Percentiles rank a stretch among this genome's conserved stretches.
Evolutionary conservation across 2,113 vertebrate species (phyloP).

Genomic region (Psittacula cyanocephala): DNA sequence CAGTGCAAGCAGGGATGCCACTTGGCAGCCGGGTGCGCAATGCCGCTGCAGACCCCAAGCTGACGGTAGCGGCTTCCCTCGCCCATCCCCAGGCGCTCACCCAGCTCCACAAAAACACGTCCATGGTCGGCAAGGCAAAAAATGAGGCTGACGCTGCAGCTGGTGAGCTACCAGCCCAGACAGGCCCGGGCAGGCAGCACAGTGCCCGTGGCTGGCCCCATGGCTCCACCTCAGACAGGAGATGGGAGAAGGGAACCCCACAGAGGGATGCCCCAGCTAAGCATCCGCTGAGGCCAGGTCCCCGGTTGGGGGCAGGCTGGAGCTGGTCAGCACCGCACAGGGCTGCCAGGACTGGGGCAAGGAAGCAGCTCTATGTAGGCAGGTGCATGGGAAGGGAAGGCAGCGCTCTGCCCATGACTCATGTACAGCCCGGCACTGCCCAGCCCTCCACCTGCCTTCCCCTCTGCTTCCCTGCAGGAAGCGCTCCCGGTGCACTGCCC

Average conservation of each 20-base stretch:
- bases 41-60: background rate
- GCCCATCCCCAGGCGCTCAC: fast-evolving
- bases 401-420: background rate
- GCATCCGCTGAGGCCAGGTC: background rate
- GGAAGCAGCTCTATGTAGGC: background rate
- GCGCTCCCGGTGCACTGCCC: background rate
- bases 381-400: fast-evolving
- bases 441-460: background rate
- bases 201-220: fast-evolving
- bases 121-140: background rate
- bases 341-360: fast-evolving
- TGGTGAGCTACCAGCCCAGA: background rate
- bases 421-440: background rate
- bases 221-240: fast-evolving
- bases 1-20: background rate
- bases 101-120: background rate
- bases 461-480: background rate
- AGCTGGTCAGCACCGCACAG: fast-evolving
- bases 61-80: background rate
- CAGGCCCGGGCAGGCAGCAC: background rate
- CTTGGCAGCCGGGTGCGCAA: fast-evolving
- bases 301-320: background rate
- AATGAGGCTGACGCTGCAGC: background rate
- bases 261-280: background rate
- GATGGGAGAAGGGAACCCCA: fast-evolving